Evolutionary conservation across 1,140 invertebrate species (phyloP), one percentile per base, ranked within the genome.

Genomic region (Drosophila erecta): DNA sequence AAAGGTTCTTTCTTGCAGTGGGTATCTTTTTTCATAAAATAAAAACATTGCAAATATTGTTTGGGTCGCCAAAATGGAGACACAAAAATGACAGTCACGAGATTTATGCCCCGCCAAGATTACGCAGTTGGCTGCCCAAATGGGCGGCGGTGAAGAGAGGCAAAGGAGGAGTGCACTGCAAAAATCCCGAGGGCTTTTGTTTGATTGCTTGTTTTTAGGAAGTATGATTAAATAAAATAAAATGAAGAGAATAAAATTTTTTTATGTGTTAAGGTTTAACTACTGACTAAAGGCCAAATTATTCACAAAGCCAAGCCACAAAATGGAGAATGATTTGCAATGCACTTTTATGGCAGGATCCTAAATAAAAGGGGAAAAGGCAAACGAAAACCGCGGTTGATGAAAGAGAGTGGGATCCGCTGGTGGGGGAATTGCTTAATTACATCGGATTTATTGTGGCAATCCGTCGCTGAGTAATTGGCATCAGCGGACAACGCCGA

Each of bases 11-110:
- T 37, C 40, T 38, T 43, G 58, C 57, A 47, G 30, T 33, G 59
- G 78, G 77, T 86, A 67, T 79, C 75, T 84, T 81, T 84, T 83
- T 81, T 78, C 74, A 79, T 89, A 76, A 67, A 72, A 81, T 81
- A 77, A 85, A 73, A 85, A 89, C 84, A 89, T 89, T 89, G 84
- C 62, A 84, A 89, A 89, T 90, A 89, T 89, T 89, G 79, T 89
- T 89, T 89, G 85, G 85, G 85, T 89, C 84, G 85, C 90, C 89
- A 91, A 90, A 91, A 90, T 90, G 89, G 83, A 89, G 89, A 90
- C 89, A 89, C 89, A 90, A 90, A 90, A 90, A 91, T 90, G 84
- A 91, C 89, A 89, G 83, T 72, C 71, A 76, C 71, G 80, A 90
- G 89, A 90, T 90, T 90, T 90, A 90, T 90, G 89, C 75, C 75